Conservation (phyloP, 2,797 vertebrate genomes). For the Apogon hyalosoma region DNA sequence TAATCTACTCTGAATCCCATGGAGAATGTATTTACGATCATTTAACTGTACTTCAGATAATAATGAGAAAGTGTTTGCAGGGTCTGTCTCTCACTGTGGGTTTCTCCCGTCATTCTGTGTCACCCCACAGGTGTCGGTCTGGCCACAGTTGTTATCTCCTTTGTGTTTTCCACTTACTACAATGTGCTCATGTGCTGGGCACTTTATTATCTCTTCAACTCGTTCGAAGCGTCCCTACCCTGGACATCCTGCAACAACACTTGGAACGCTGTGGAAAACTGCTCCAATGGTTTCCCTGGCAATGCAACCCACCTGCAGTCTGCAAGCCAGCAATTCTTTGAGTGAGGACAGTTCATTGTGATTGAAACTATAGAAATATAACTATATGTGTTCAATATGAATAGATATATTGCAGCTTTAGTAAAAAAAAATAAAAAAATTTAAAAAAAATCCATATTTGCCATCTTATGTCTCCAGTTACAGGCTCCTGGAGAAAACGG, state of each 20-base stretch:
- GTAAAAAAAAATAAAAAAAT: no score
- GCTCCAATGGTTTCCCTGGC: slow-evolving; percentile 78
- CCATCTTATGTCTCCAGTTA: slow-evolving; percentile 53
- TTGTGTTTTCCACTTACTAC: slow-evolving; percentile 82
- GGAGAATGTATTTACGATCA: neutral
- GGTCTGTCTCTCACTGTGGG: slow-evolving; percentile 25
- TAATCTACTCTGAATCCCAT: slow-evolving; percentile 7
- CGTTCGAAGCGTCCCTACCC: slow-evolving; percentile 75
- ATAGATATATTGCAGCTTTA: neutral
- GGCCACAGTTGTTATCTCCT: slow-evolving; percentile 83
- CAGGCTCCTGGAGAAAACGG: slow-evolving; percentile 79
- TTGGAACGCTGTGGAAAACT: slow-evolving; percentile 79
- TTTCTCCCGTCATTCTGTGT: slow-evolving; percentile 33
- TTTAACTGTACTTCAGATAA: neutral
- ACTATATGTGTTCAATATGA: neutral
- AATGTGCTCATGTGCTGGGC: slow-evolving; percentile 85
- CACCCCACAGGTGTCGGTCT: slow-evolving; percentile 81
- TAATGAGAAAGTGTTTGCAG: neutral
- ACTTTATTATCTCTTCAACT: slow-evolving; percentile 83
- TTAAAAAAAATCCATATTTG: neutral
- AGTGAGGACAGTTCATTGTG: slow-evolving; percentile 69
- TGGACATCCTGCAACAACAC: slow-evolving; percentile 85
- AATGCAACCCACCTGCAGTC: slow-evolving; percentile 80
- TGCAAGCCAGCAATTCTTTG: slow-evolving; percentile 85
- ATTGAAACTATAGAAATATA: neutral